These are phyloP conservation scores for Contarinia nasturtii DNA, from an alignment of 1,140 invertebrate genomes.

Conservation along the genomic window DNA sequence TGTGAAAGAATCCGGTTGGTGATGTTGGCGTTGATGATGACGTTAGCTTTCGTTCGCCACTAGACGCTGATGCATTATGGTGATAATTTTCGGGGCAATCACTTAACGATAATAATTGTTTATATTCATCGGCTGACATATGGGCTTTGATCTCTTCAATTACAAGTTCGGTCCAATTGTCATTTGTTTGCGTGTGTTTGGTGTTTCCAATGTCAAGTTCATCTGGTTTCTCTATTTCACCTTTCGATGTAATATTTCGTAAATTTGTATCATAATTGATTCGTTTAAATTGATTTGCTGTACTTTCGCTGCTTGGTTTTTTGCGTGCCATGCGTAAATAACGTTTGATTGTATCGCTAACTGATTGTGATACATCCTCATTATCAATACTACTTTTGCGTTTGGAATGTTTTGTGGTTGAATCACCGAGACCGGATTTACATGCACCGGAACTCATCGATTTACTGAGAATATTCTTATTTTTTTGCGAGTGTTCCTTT, in stretches of 20 bases:
- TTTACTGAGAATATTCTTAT: conserved; percentile 10
- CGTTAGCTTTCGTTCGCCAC: not conserved
- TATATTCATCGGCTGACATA: conserved; percentile 3
- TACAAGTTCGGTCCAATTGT: conserved; percentile 32
- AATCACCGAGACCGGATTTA: not conserved
- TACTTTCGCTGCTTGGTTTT: conserved; percentile 61
- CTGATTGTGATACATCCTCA: conserved; percentile 65
- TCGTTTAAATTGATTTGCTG: conserved; percentile 61
- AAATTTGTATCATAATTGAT: conserved; percentile 76
- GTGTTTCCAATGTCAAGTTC: conserved; percentile 42
- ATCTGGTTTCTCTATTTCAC: conserved; percentile 48
- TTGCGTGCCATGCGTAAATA: conserved; percentile 69
- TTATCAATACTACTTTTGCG: conserved; percentile 52
- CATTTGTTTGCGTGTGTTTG: conserved; percentile 54
- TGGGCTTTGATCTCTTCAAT: not conserved
- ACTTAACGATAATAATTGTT: not conserved
- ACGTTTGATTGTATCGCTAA: conserved; percentile 66
- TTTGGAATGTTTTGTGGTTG: conserved; percentile 17
- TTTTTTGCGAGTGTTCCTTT: not conserved
- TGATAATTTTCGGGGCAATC: conserved; percentile 3
- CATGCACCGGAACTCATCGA: conserved; percentile 12
- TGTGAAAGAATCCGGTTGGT: conserved; percentile 16
- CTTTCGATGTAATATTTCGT: conserved; percentile 62
- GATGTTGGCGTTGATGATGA: conserved; percentile 13
- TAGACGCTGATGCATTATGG: not conserved